These are phyloP conservation scores for Drosophila parthenogenetica DNA, from an alignment of 2,888 invertebrate species.

Conservation along the genomic window DNA sequence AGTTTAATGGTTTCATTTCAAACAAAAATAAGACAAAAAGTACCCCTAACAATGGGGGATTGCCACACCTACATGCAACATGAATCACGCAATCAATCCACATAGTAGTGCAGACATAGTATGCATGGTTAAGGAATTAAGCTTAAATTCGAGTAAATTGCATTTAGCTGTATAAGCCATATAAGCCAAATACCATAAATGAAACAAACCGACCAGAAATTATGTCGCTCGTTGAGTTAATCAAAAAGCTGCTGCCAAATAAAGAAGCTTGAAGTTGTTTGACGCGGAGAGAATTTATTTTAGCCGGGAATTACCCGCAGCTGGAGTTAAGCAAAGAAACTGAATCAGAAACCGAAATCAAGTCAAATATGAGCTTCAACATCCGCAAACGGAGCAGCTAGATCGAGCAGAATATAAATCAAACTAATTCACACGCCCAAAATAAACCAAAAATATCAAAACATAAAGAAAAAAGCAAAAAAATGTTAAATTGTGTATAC, in stretches of 20 bases:
- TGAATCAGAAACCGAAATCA: constrained; percentile 16
- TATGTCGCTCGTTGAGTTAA: constrained; percentile 75
- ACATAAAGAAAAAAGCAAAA: constrained; percentile 11
- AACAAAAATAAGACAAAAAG: background rate
- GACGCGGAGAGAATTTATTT: constrained; percentile 34
- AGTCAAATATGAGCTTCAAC: constrained; percentile 46
- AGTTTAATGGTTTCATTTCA: constrained; percentile 20
- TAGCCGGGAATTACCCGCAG: constrained; percentile 70
- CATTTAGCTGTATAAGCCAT: constrained; percentile 52
- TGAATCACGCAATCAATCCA: constrained; percentile 53
- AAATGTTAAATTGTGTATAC: constrained; percentile 13
- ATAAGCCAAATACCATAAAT: constrained; percentile 69
- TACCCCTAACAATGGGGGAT: constrained; percentile 22
- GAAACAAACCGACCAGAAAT: constrained; percentile 57
- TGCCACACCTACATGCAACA: constrained; percentile 46
- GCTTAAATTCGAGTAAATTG: constrained; percentile 60
- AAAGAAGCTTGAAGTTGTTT: constrained; percentile 64
- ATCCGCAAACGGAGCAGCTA: constrained; percentile 64
- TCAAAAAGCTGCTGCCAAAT: constrained; percentile 71
- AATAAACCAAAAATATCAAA: constrained; percentile 32
- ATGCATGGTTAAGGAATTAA: constrained; percentile 30
- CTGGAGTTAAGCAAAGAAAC: background rate
- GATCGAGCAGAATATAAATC: constrained; percentile 39
- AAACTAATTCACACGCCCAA: constrained; percentile 78
- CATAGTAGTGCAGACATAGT: constrained; percentile 24